Percentiles rank a stretch among this genome's conserved stretches.
These are phyloP conservation scores for Drosophila maculinotata DNA, from an alignment of 2,888 invertebrate species.

Conservation along the genomic window DNA sequence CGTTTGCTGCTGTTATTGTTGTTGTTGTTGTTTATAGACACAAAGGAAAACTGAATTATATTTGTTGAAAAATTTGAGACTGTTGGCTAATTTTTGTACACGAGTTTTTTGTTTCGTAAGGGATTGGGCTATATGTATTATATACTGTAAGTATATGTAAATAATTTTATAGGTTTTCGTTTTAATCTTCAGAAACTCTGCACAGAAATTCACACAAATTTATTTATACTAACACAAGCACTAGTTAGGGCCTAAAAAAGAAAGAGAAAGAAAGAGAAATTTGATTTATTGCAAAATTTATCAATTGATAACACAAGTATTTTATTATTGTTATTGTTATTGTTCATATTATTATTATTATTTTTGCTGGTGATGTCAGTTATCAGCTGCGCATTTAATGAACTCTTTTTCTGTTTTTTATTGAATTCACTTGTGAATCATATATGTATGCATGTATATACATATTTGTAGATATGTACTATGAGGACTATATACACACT, in stretches of 20 bases:
- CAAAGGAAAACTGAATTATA: slow-evolving; percentile 25
- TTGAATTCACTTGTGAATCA: slow-evolving; percentile 15
- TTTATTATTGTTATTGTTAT: slow-evolving; percentile 11
- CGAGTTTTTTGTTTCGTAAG: slow-evolving; percentile 63
- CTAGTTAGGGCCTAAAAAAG: slow-evolving; percentile 45
- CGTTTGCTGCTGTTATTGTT: slow-evolving; percentile 26
- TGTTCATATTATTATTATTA: slow-evolving; percentile 4
- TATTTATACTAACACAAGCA: slow-evolving; percentile 54
- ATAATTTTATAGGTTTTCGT: slow-evolving; percentile 22
- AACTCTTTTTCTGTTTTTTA: slow-evolving; percentile 13
- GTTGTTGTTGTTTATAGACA: slow-evolving; percentile 30
- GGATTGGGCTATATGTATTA: slow-evolving; percentile 13
- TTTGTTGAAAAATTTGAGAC: slow-evolving; percentile 36
- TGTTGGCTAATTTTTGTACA: slow-evolving; percentile 40
- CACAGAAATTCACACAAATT: slow-evolving; percentile 60
- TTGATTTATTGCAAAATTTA: slow-evolving; percentile 10
- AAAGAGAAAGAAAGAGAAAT: slow-evolving; percentile 6
- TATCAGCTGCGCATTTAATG: slow-evolving; percentile 24
- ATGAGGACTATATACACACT: slow-evolving; percentile 49
- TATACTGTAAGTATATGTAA: slow-evolving; percentile 19
- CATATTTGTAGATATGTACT: slow-evolving; percentile 7
- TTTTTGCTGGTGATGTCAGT: slow-evolving; percentile 45
- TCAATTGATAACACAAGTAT: slow-evolving; percentile 24
- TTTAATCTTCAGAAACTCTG: slow-evolving; percentile 49
- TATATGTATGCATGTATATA: neutral